Percentiles rank a stretch among this genome's conserved stretches.
phyloP scores from a whole-genome alignment of 2,113 vertebrate genomes.

The Semnopithecus entellus region DNA sequence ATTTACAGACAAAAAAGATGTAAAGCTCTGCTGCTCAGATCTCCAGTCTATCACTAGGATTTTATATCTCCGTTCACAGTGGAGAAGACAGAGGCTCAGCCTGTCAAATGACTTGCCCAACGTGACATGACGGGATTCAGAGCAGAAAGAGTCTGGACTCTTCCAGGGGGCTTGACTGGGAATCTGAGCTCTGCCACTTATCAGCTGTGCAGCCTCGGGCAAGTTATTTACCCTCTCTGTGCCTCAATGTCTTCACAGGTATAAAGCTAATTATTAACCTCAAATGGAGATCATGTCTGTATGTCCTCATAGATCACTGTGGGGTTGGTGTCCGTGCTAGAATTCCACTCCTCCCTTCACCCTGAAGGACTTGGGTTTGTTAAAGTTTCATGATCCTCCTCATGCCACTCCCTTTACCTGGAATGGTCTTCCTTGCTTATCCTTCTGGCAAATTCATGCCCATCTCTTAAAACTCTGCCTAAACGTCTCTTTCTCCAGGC shows the following conservation, averaged over 20 bases:
- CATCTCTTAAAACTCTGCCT: not conserved
- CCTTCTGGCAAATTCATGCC: not conserved
- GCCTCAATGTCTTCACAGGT: not conserved
- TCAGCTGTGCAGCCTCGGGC: not conserved
- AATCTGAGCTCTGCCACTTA: not conserved
- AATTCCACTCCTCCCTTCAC: no score
- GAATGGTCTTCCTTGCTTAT: not conserved
- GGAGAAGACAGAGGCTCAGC: not conserved
- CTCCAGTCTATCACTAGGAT: not conserved
- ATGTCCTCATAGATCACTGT: not conserved
- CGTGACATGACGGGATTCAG: not conserved
- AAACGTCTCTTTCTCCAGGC: not conserved
- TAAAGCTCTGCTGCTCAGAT: not conserved
- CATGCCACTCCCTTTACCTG: not conserved
- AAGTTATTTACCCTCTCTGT: not conserved
- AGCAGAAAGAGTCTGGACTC: not conserved
- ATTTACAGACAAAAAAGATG: not conserved
- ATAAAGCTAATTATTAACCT: not conserved
- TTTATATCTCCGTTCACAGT: not conserved
- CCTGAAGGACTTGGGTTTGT: not conserved
- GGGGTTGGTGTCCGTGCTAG: fast-evolving
- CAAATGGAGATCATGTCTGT: not conserved
- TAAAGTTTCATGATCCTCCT: not conserved
- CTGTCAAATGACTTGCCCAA: not conserved
- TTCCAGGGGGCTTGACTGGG: not conserved